These are phyloP conservation scores for Glyptemys insculpta DNA, from an alignment of 2,797 vertebrate species.

Conservation along the genomic window DNA sequence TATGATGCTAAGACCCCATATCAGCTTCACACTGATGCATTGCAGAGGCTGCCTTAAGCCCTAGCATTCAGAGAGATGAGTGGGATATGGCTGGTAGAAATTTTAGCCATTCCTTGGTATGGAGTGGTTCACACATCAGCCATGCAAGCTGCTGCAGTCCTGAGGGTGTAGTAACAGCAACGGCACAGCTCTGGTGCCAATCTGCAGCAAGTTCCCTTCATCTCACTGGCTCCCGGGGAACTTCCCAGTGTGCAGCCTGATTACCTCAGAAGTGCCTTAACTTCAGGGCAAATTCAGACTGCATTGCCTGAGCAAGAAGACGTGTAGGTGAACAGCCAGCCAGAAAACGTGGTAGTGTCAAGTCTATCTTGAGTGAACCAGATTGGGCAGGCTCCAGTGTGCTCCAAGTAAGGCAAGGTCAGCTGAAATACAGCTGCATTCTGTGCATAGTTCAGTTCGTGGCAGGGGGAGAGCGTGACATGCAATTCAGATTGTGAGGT, in stretches of 20 bases:
- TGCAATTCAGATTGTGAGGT: neutral
- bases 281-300: neutral
- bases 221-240: fast-evolving
- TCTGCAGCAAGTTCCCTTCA: fast-evolving
- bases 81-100: fast-evolving
- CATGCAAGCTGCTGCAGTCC: too few species aligned
- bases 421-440: neutral
- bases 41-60: fast-evolving
- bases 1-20: too few species aligned
- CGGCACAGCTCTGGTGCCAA: fast-evolving
- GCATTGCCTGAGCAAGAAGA: neutral
- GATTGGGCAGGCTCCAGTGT: neutral
- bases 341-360: neutral
- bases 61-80: neutral
- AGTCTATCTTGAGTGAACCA: neutral
- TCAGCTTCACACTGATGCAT: neutral
- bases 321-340: fast-evolving
- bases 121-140: neutral
- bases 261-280: neutral
- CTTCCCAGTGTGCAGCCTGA: neutral
- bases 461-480: neutral
- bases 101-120: neutral
- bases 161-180: neutral
- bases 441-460: neutral
- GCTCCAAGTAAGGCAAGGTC: neutral